Conservation (phyloP, 2,888 invertebrate species). For the Endomychus coccineus region DNA sequence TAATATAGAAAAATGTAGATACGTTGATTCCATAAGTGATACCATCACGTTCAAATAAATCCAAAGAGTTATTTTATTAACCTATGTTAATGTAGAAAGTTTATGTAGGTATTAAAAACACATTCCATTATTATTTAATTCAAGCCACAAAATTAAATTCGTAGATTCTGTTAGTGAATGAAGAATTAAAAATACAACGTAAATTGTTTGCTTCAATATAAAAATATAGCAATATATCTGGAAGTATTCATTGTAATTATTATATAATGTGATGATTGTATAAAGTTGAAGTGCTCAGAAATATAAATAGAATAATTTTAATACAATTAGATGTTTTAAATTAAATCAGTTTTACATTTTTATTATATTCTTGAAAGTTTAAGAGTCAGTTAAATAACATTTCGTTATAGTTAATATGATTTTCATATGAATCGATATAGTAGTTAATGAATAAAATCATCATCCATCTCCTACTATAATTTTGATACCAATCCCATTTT, state of each 20-base stretch:
- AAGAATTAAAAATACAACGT: constrained; percentile 13
- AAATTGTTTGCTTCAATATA: constrained; percentile 23
- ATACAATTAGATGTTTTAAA: background rate
- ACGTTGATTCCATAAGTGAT: too few species aligned
- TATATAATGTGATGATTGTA: constrained; percentile 29
- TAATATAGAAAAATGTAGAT: too few species aligned
- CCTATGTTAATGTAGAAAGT: too few species aligned
- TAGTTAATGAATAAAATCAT: background rate
- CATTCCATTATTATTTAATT: background rate
- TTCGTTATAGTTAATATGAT: background rate
- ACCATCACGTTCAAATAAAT: too few species aligned
- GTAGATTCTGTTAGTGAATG: constrained; percentile 12
- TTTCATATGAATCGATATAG: background rate
- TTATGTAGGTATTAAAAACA: too few species aligned
- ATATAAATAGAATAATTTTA: constrained; percentile 8
- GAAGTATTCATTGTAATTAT: constrained; percentile 30
- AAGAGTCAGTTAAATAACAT: too few species aligned
- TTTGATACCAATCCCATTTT: background rate
- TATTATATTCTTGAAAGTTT: too few species aligned
- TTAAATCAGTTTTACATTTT: background rate
- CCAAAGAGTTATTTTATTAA: too few species aligned
- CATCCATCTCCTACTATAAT: background rate
- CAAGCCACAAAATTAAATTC: background rate
- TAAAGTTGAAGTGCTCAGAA: constrained; percentile 27
- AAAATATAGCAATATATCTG: constrained; percentile 28